Conservation (phyloP, 2,113 vertebrate genomes). For the Gnathochromis pfefferi region DNA sequence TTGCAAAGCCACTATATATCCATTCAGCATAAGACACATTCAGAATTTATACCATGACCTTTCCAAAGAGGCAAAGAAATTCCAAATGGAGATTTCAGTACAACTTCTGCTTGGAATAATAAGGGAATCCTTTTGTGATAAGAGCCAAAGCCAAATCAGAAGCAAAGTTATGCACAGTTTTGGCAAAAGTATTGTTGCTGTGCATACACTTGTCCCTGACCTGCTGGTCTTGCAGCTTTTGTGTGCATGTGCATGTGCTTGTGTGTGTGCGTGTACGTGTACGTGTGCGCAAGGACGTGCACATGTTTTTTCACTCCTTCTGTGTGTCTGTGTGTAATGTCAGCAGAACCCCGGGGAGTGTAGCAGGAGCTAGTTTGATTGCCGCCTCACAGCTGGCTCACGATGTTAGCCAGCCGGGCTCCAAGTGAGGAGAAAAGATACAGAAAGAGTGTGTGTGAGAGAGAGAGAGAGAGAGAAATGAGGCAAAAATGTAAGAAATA, state of each 20-base stretch:
- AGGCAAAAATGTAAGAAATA: neutral
- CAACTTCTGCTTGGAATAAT: neutral
- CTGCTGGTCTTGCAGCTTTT: neutral
- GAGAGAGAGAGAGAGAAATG: neutral
- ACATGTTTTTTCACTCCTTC: neutral
- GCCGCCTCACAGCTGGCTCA: constrained; percentile 40
- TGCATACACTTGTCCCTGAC: neutral
- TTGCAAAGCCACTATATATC: neutral
- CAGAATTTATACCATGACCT: neutral
- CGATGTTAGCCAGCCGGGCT: constrained; percentile 3
- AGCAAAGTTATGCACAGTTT: neutral
- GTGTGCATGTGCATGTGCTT: neutral
- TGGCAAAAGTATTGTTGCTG: neutral
- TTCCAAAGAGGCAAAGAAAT: constrained; percentile 1
- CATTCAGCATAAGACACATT: neutral
- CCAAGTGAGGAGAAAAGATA: neutral
- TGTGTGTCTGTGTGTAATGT: constrained; percentile 8
- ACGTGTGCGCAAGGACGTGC: neutral
- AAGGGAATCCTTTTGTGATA: neutral
- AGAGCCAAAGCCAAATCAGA: neutral
- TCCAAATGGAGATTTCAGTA: neutral
- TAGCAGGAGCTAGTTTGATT: constrained; percentile 47
- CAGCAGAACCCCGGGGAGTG: constrained; percentile 27
- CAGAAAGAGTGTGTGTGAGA: neutral
- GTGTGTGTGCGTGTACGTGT: neutral